A percentile compares a stretch with the other conserved stretches of the same genome.
These are phyloP conservation scores for Garrulus glandarius DNA, from an alignment of 2,797 vertebrate genomes.

Conservation along the genomic window DNA sequence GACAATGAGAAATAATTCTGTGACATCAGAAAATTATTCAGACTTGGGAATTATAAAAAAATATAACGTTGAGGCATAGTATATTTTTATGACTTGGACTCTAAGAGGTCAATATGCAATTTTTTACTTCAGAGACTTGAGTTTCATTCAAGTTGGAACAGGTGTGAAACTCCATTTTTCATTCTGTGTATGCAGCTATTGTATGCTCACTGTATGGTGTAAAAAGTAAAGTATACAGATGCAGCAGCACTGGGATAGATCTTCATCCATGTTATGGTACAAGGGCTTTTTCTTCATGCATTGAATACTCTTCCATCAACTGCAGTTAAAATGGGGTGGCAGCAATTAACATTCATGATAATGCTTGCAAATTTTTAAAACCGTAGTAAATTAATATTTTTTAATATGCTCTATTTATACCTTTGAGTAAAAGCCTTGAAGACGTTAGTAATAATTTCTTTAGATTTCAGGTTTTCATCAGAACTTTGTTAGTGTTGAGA, in stretches of 20 bases:
- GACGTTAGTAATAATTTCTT: not conserved
- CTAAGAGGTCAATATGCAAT: not conserved
- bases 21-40: not conserved
- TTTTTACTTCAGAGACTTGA: not conserved
- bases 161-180: not conserved
- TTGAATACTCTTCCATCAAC: not conserved
- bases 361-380: not conserved
- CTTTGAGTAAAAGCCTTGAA: not conserved
- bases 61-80: rapidly evolving
- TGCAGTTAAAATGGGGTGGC: not conserved
- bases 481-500: not conserved
- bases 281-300: not conserved
- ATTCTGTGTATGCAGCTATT: not conserved
- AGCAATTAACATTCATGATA: not conserved
- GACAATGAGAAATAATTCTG: not conserved
- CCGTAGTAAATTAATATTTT: not conserved
- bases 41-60: not conserved
- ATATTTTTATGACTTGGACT: not conserved
- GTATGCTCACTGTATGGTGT: not conserved
- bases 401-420: not conserved
- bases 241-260: not conserved
- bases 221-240: not conserved
- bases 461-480: not conserved
- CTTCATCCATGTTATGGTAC: not conserved
- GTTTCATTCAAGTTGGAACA: not conserved